Conservation (phyloP, 2,888 invertebrate genomes). For the Scotopteryx bipunctaria region DNA sequence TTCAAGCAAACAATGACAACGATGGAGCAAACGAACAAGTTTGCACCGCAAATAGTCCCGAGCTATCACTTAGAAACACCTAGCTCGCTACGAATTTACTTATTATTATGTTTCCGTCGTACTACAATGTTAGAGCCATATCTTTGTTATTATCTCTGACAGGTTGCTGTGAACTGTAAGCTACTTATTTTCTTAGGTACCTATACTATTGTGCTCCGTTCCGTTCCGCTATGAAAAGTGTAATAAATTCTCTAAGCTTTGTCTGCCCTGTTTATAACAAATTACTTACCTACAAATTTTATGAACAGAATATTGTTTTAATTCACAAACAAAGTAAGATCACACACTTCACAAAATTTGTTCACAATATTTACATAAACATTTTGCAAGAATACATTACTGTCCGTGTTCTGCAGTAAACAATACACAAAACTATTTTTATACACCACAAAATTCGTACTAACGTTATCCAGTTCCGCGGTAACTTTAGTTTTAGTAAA, state of each 20-base stretch:
- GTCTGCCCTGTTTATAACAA: neutral
- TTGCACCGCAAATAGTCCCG: slow-evolving; percentile 18
- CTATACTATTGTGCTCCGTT: neutral
- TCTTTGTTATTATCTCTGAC: no score
- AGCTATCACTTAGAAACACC: slow-evolving; percentile 9
- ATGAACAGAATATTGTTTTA: slow-evolving; percentile 15
- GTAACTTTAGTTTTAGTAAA: slow-evolving; percentile 24
- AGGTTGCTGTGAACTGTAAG: no score
- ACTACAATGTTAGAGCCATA: no score
- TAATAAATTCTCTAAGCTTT: neutral
- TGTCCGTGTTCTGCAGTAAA: slow-evolving; percentile 30
- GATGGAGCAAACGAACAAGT: no score
- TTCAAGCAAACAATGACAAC: slow-evolving; percentile 19
- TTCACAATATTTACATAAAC: slow-evolving; percentile 45
- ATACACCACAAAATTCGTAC: slow-evolving; percentile 4
- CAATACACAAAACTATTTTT: slow-evolving; percentile 27
- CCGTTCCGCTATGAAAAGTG: neutral
- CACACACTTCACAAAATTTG: slow-evolving; percentile 40
- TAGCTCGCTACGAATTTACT: no score
- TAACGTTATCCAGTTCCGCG: slow-evolving; percentile 3
- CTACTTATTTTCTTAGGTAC: neutral
- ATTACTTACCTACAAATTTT: slow-evolving; percentile 44
- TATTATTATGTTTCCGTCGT: no score
- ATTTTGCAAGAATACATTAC: slow-evolving; percentile 39
- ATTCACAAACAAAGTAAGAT: slow-evolving; percentile 32